Evolutionary conservation across 1,140 invertebrate species (phyloP), one percentile per base, ranked within the genome.

Genomic region (Euura saliciscinereae): DNA sequence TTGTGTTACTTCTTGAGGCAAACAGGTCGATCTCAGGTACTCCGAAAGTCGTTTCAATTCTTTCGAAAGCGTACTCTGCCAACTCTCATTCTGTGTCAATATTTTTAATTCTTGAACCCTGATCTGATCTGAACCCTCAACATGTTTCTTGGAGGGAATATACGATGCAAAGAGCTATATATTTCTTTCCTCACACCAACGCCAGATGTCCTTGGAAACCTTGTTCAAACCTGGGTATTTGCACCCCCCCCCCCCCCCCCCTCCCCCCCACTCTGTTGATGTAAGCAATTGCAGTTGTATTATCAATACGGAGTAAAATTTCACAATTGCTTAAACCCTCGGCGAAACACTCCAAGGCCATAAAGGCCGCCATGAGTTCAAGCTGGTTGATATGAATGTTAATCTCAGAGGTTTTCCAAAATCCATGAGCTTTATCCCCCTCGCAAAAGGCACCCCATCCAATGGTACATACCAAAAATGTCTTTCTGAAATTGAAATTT

Each of bases 261-360:
- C n/a, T 73, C 2, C 82, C 80, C 0, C 82, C 82, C 78, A 81
- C 79, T 43, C 77, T 68, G 69, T 86, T 84, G 10, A 85, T 76
- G 51, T 84, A 82, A 10, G 80, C 77, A 10, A 85, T 78, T 1
- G 84, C 81, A 4, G 83, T 86, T 0, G 78, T 85, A 45, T 86
- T 85, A 65, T 86, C 85, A 0, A 81, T 46, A 4, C 82, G 69
- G 6, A 85, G 44, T 69, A 86, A 73, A 66, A 85, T 82, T 6
- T 78, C 45, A 71, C 79, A 80, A 69, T 81, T 74, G 11, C 2
- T 43, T 28, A 66, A 5, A 65, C 81, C 66, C 2, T 42, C 75
- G 43, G 79, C 80, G 75, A 85, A 85, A 43, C 64, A 74, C 76
- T 85, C 82, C n/a, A 84, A 44, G 0, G 74, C 78, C n/a, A 82